phyloP scores from a whole-genome alignment of 2,797 vertebrate genomes.

The Arrhamphus sclerolepis region DNA sequence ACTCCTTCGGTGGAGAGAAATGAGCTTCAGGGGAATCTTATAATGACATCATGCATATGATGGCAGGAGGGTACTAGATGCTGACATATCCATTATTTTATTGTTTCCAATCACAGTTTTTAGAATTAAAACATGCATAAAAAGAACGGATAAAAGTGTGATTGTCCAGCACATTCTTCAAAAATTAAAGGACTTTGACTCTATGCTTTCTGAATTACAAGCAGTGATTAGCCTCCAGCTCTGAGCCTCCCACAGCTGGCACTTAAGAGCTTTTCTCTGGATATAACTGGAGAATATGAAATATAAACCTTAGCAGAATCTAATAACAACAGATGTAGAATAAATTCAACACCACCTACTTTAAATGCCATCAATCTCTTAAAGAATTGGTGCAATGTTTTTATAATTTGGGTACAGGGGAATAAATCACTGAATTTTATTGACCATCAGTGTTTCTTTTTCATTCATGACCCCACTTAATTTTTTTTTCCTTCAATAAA shows the following conservation, averaged over 20 bases:
- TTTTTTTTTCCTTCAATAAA: slow-evolving; percentile 47
- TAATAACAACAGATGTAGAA: slow-evolving; percentile 18
- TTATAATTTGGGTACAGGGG: slow-evolving; percentile 44
- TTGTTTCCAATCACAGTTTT: not conserved
- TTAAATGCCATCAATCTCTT: slow-evolving; percentile 42
- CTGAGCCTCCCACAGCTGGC: no score
- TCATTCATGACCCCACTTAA: slow-evolving; percentile 39
- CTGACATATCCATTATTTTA: not conserved
- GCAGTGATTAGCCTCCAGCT: no score
- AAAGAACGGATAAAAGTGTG: slow-evolving; percentile 7
- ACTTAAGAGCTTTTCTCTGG: slow-evolving; percentile 1
- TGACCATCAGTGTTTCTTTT: slow-evolving; percentile 32
- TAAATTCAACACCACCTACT: slow-evolving; percentile 28
- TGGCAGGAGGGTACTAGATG: slow-evolving; percentile 9
- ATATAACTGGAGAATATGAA: slow-evolving; percentile 34
- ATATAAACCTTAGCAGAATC: slow-evolving; percentile 39
- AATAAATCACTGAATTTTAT: slow-evolving; percentile 45
- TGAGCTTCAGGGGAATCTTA: slow-evolving; percentile 10
- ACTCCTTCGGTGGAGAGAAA: slow-evolving; percentile 24
- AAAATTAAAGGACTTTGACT: slow-evolving; percentile 12
- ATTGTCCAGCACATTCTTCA: slow-evolving; percentile 15
- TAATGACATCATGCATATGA: slow-evolving; percentile 4
- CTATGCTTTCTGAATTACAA: no score
- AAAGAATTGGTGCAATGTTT: slow-evolving; percentile 31
- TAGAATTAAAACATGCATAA: slow-evolving; percentile 10